Evolutionary conservation across 2,888 invertebrate species (phyloP).

Genomic region (Allygus modestus): DNA sequence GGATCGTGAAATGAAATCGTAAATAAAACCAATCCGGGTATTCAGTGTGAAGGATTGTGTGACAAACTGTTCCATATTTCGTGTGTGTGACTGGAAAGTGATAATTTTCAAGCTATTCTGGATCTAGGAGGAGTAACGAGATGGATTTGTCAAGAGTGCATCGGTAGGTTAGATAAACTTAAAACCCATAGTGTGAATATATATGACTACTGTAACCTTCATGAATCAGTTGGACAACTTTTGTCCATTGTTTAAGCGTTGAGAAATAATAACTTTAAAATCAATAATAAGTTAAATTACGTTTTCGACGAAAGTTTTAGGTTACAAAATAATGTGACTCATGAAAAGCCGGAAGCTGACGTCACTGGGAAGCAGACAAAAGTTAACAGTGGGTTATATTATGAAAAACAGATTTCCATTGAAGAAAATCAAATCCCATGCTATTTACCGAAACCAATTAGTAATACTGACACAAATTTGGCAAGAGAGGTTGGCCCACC

Average conservation of each 20-base stretch:
- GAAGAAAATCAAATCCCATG: neutral
- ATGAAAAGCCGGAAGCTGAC: slow-evolving; percentile 15
- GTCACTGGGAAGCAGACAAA: neutral
- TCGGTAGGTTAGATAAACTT: neutral
- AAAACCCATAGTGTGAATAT: neutral
- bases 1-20: neutral
- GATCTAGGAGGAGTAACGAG: neutral
- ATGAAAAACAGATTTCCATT: neutral
- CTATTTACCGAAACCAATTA: neutral
- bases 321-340: slow-evolving; percentile 16
- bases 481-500: neutral
- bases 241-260: neutral
- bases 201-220: neutral
- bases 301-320: neutral
- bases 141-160: slow-evolving; percentile 14
- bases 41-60: slow-evolving; percentile 26
- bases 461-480: neutral
- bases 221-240: slow-evolving; percentile 17
- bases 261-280: slow-evolving; percentile 7
- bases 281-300: neutral
- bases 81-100: slow-evolving; percentile 1
- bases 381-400: neutral
- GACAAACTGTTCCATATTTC: neutral
- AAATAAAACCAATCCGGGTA: slow-evolving; percentile 25
- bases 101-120: neutral